Conservation (phyloP, 23 tunicate genomes). For the Botrylloides violaceus region DNA sequence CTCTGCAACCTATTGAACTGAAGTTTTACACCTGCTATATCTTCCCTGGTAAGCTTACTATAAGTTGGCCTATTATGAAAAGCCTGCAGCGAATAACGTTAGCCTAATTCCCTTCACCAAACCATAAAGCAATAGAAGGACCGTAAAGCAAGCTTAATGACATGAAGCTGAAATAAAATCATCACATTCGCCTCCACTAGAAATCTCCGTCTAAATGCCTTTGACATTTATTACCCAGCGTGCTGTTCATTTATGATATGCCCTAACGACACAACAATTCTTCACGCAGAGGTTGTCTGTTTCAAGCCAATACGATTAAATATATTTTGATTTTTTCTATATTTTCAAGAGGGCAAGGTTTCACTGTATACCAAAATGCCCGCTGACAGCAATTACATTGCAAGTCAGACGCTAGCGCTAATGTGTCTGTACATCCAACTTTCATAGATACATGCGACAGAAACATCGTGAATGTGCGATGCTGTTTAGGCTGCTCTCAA, state of each 20-base stretch:
- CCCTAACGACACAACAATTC: background rate
- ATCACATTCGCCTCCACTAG: slow-evolving; percentile 6
- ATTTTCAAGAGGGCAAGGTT: too few species aligned
- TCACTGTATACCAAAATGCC: too few species aligned
- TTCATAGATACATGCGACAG: too few species aligned
- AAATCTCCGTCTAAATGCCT: slow-evolving; percentile 22
- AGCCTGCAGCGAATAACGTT: background rate
- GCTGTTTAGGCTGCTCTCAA: background rate
- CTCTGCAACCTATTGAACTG: too few species aligned
- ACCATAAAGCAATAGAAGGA: slow-evolving; percentile 21
- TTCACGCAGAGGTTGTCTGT: background rate
- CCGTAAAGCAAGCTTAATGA: slow-evolving; percentile 10
- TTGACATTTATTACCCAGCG: slow-evolving; percentile 25
- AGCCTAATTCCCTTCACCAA: background rate
- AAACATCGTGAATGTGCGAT: too few species aligned
- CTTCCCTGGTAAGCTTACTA: too few species aligned
- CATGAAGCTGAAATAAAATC: background rate
- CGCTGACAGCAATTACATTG: too few species aligned
- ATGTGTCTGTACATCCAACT: too few species aligned
- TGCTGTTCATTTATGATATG: background rate
- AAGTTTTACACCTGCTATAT: too few species aligned
- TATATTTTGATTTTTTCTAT: too few species aligned
- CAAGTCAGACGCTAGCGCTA: too few species aligned
- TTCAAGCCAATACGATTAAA: too few species aligned
- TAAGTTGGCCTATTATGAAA: background rate